Percentiles rank a stretch among this genome's conserved stretches.
phyloP scores from a whole-genome alignment of 2,888 invertebrate species.

The Asteroscopus sphinx region DNA sequence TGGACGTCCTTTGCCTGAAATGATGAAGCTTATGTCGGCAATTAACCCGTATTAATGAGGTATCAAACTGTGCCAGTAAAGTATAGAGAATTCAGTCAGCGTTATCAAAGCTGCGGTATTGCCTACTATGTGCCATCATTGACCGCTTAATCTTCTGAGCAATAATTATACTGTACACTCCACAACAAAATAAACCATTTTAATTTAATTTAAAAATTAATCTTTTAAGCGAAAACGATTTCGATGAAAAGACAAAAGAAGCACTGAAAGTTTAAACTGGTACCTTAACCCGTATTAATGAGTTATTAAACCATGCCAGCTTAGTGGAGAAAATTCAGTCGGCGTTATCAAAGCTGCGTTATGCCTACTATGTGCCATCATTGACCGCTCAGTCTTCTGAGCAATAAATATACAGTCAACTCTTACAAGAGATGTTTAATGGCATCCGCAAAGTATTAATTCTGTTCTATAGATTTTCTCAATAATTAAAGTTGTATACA shows the following conservation, averaged over 20 bases:
- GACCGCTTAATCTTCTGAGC: constrained; percentile 33
- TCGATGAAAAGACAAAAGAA: too few species aligned
- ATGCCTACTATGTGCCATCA: constrained; percentile 11
- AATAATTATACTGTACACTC: constrained; percentile 26
- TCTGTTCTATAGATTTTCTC: too few species aligned
- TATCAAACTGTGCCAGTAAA: constrained; percentile 8
- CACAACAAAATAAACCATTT: constrained; percentile 7
- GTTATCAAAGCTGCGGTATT: constrained; percentile 35
- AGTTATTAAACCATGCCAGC: constrained; percentile 7
- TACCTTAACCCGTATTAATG: constrained; percentile 18
- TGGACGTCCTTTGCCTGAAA: too few species aligned
- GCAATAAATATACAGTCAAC: constrained; percentile 25
- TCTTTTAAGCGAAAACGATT: too few species aligned
- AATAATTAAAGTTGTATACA: too few species aligned
- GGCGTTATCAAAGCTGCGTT: constrained; percentile 34
- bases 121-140: constrained; percentile 12
- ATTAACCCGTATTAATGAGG: constrained; percentile 18
- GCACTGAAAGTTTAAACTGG: too few species aligned
- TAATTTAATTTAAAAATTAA: background rate
- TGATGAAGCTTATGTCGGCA: constrained; percentile 1
- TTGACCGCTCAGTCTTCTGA: constrained; percentile 32
- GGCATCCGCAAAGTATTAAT: too few species aligned
- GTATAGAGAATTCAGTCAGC: constrained; percentile 28
- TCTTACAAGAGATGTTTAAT: too few species aligned
- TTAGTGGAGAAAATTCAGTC: constrained; percentile 26